Percentiles rank a stretch among this genome's conserved stretches.
Evolutionary conservation across 2,797 vertebrate species (phyloP).

Genomic region (Oreonectes daqikongensis): DNA sequence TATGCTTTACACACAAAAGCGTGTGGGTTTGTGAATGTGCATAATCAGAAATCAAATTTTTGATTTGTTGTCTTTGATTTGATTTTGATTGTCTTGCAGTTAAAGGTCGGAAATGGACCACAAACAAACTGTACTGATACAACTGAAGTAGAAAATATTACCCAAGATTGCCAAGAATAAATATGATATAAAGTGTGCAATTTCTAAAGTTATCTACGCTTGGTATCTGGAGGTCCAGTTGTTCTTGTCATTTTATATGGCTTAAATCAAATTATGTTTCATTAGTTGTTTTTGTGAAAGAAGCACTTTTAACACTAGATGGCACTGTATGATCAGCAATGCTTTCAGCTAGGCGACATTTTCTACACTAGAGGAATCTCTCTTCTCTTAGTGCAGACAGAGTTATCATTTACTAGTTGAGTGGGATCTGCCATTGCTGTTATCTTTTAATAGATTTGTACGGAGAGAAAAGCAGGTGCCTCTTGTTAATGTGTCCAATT

Average conservation of each 20-base stretch:
- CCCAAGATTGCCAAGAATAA: no score
- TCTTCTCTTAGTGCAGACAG: constrained; percentile 70
- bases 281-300: neutral
- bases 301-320: constrained; percentile 77
- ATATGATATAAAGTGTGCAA: neutral
- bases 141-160: neutral
- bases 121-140: neutral
- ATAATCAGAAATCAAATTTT: constrained; percentile 11
- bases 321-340: constrained; percentile 84
- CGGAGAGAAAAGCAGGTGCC: constrained; percentile 82
- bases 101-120: constrained; percentile 4
- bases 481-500: constrained; percentile 87
- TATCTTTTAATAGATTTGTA: constrained; percentile 90
- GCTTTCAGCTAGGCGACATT: neutral
- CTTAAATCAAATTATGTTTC: constrained; percentile 4
- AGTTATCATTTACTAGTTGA: constrained; percentile 85
- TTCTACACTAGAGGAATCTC: constrained; percentile 59
- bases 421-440: constrained; percentile 78
- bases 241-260: constrained; percentile 1
- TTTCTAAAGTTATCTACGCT: neutral
- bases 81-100: neutral
- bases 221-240: neutral
- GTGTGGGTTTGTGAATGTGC: constrained; percentile 10
- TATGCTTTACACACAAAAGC: constrained; percentile 11
- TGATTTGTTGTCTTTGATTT: neutral